A percentile compares a stretch with the other conserved stretches of the same genome.
Evolutionary conservation across 1,140 invertebrate genomes (phyloP).

Genomic region (Brachionus rubens): DNA sequence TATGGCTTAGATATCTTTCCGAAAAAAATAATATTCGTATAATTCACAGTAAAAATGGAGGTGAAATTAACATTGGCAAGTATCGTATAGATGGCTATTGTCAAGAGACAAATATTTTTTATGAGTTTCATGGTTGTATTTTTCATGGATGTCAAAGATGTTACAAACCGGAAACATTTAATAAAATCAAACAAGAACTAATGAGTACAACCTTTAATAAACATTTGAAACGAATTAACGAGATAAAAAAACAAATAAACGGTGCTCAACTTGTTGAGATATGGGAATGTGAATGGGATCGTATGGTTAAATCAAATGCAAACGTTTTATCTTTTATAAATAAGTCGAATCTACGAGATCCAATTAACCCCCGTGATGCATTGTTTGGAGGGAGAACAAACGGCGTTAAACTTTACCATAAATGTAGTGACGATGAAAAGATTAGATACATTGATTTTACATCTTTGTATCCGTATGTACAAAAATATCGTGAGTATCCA

Average conservation of each 20-base stretch:
- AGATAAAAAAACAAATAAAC: constrained; percentile 40
- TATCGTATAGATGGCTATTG: neutral
- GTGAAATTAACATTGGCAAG: constrained; percentile 2
- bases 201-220: constrained; percentile 46
- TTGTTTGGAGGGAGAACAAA: constrained; percentile 57
- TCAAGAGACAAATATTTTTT: constrained; percentile 14
- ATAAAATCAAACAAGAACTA: constrained; percentile 44
- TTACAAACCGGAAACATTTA: constrained; percentile 43
- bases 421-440: constrained; percentile 51
- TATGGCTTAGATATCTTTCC: constrained; percentile 44
- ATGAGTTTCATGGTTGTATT: constrained; percentile 50
- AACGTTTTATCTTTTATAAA: no score
- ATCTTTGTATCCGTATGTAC: constrained; percentile 52
- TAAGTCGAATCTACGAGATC: neutral
- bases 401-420: constrained; percentile 51
- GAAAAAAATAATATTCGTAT: constrained; percentile 23
- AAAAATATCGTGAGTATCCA: constrained; percentile 51
- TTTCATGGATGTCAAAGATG: constrained; percentile 50
- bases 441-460: constrained; percentile 56
- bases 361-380: constrained; percentile 50
- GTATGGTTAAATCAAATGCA: constrained; percentile 43
- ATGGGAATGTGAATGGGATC: constrained; percentile 50
- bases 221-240: constrained; percentile 40
- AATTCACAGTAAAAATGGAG: neutral
- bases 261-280: constrained; percentile 47